A percentile compares a stretch with the other conserved stretches of the same genome.
Evolutionary conservation across 1,140 invertebrate species (phyloP).

Genomic region (Prorops nasuta): DNA sequence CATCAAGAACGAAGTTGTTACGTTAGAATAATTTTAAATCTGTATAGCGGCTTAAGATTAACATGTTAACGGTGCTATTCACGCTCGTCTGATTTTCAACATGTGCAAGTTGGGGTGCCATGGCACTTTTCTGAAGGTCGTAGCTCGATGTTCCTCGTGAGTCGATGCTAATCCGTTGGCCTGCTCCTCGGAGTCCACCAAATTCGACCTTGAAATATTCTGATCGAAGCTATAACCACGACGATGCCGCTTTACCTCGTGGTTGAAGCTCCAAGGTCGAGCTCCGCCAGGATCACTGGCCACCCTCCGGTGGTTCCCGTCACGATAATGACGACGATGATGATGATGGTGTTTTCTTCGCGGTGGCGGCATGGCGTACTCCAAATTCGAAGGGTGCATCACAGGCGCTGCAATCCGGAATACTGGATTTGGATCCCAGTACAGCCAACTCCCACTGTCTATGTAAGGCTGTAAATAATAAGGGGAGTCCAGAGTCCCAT

Average conservation of each 20-base stretch:
- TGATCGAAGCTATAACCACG: slow-evolving; percentile 32
- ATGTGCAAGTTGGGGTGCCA: slow-evolving; percentile 57
- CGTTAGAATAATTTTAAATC: too few species aligned
- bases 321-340: slow-evolving; percentile 13
- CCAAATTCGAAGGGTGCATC: slow-evolving; percentile 18
- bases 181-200: slow-evolving; percentile 9
- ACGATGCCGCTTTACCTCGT: slow-evolving; percentile 21
- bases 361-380: slow-evolving; percentile 31
- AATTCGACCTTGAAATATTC: slow-evolving; percentile 11
- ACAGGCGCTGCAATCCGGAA: slow-evolving; percentile 11
- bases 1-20: too few species aligned
- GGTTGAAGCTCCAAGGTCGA: slow-evolving; percentile 7
- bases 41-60: too few species aligned
- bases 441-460: slow-evolving; percentile 43
- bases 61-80: too few species aligned
- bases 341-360: slow-evolving; percentile 27
- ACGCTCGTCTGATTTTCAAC: slow-evolving; percentile 48
- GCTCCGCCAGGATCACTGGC: slow-evolving; percentile 39
- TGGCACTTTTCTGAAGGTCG: slow-evolving; percentile 55
- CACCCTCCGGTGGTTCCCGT: slow-evolving; percentile 29
- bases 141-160: slow-evolving; percentile 27
- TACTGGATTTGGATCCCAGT: slow-evolving; percentile 35
- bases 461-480: slow-evolving; percentile 26
- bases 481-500: slow-evolving; percentile 11
- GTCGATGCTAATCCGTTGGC: slow-evolving; percentile 1